Evolutionary conservation across 2,888 invertebrate species (phyloP), one percentile per base, ranked within the genome.

Genomic region (Nematopogon swammerdamellus): DNA sequence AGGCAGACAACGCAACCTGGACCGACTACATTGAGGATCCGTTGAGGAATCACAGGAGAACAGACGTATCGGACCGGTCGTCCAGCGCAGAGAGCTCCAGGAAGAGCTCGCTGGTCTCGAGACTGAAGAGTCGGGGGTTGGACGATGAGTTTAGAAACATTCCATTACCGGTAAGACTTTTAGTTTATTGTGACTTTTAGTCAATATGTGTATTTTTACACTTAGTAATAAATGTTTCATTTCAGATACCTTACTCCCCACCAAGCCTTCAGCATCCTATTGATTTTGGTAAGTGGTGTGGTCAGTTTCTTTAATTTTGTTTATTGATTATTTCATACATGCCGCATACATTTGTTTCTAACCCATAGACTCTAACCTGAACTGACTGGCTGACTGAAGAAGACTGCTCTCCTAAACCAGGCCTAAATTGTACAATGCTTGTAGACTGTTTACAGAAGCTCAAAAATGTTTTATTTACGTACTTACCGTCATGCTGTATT

Each of bases 71-170:
- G 43, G 19, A 42, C 3, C 19, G 19, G 36, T 19, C 48, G 42
- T 42, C 42, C 4, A 50, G 51, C 46, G 46, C 29, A 6, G 50
- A 50, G 18, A 53, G 46, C 49, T 50, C 53, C 1, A 53, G 53
- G 17, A 52, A 52, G 43, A 54, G 46, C 30, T 54, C 54, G 4
- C 11, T 52, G 6, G 52, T 51, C 10, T 46, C 51, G 14, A 50
- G 49, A 50, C 42, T 84, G 91, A 59, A 86, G 87, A 1, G 84
- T 85, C 47, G 89, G 85, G 63, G 83, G 89, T 25, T 89, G 89
- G 20, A 85, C 87, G 49, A 89, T 90, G 11, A 82, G 85, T 20
- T 85, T 84, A 48, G 54, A 1, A 57, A 60, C 25, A 49, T 60
- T 14, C 50, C 60, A 1, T 46, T 61, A 48, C 59, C 66, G 53